These are phyloP conservation scores for Zosterops japonicus DNA, from an alignment of 2,113 vertebrate species.

Conservation along the genomic window DNA sequence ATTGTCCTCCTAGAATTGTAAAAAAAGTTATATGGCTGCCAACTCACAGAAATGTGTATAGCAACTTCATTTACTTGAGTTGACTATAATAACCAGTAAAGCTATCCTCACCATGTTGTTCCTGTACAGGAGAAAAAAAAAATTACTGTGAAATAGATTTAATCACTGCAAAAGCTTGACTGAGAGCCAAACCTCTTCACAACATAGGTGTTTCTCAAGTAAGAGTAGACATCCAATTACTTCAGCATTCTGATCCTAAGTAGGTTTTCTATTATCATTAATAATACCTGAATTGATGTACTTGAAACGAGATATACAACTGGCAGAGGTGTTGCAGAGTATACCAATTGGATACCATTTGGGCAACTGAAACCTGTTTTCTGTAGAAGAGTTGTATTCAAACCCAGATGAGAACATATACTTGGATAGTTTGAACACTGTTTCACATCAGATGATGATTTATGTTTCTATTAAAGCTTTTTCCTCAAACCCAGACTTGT, in stretches of 20 bases:
- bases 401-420: constrained; percentile 7
- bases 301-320: constrained; percentile 45
- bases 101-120: not conserved
- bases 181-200: not conserved
- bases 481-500: not conserved
- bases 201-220: not conserved
- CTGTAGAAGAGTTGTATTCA: constrained; percentile 51
- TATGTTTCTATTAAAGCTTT: not conserved
- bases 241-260: constrained; percentile 31
- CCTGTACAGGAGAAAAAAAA: not conserved
- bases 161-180: constrained; percentile 12
- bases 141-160: constrained; percentile 37
- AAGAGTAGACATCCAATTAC: constrained; percentile 37
- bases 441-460: constrained; percentile 1
- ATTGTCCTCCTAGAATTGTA: not conserved
- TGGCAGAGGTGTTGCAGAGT: constrained; percentile 18
- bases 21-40: not conserved
- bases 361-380: constrained; percentile 53
- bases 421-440: not conserved
- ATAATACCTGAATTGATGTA: constrained; percentile 7
- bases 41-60: not conserved
- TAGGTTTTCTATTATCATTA: constrained; percentile 48
- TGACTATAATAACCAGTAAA: constrained; percentile 24
- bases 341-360: constrained; percentile 24
- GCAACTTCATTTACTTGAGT: constrained; percentile 11